These are phyloP conservation scores for Coryphaenoides rupestris DNA, from an alignment of 2,113 vertebrate species.

Conservation along the genomic window DNA sequence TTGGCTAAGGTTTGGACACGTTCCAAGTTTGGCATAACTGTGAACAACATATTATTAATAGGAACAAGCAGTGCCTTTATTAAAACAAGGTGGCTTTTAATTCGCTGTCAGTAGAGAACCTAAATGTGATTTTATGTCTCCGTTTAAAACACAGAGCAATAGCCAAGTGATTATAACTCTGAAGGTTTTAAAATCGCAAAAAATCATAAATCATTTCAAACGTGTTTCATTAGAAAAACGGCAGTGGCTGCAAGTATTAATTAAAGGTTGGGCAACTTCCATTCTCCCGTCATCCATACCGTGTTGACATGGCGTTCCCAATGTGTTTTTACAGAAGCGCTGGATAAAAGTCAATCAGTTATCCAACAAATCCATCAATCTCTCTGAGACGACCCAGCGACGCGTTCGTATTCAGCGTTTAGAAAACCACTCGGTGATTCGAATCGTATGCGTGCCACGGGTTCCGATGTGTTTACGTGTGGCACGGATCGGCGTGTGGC, in stretches of 20 bases:
- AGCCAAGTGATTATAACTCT: no score
- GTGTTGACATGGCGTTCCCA: conserved; percentile 17
- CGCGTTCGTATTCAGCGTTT: conserved; percentile 11
- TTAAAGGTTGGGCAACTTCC: conserved; percentile 27
- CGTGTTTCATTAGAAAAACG: conserved; percentile 34
- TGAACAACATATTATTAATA: conserved; percentile 63
- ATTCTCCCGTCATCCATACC: conserved; percentile 19
- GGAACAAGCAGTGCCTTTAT: conserved; percentile 41
- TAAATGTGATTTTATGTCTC: no score
- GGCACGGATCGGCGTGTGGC: no score
- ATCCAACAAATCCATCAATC: conserved; percentile 34
- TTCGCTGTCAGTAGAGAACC: conserved; percentile 5
- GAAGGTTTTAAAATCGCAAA: conserved; percentile 16
- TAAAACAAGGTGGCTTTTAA: conserved; percentile 45
- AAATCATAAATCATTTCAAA: conserved; percentile 39
- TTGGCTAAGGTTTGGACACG: conserved; percentile 53
- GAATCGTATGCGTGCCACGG: conserved; percentile 11
- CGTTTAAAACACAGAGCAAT: no score
- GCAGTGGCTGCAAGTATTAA: conserved; percentile 29
- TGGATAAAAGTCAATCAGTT: conserved; percentile 29
- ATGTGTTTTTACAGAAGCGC: conserved; percentile 19
- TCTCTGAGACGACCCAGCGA: conserved; percentile 12
- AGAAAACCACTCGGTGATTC: conserved; percentile 20
- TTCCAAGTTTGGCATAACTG: conserved; percentile 61
- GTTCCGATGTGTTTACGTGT: neutral